These are phyloP conservation scores for Gymnocypris eckloni DNA, from an alignment of 2,797 vertebrate species.

Conservation along the genomic window DNA sequence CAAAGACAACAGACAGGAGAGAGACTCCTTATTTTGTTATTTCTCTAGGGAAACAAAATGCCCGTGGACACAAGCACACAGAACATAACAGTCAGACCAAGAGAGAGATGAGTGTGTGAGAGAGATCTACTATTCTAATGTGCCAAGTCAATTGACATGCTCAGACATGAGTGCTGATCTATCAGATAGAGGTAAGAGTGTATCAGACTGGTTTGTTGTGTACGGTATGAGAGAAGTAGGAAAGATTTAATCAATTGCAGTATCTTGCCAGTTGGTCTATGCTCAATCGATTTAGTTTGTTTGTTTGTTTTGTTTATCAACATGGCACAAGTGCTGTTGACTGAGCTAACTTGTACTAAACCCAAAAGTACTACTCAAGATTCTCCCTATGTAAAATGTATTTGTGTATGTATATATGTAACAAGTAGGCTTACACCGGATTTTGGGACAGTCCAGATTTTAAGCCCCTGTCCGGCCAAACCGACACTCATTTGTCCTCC, in stretches of 20 bases:
- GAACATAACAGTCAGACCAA: neutral
- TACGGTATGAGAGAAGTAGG: neutral
- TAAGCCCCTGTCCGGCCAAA: too few species aligned
- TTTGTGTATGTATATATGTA: neutral
- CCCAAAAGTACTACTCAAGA: neutral
- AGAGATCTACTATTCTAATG: constrained; percentile 4
- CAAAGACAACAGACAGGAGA: neutral
- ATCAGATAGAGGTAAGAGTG: neutral
- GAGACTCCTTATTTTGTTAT: neutral
- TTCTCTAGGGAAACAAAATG: neutral
- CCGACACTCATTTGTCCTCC: too few species aligned
- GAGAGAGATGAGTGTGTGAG: neutral
- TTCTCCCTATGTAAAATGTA: constrained; percentile 20
- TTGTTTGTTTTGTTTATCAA: neutral
- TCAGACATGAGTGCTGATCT: constrained; percentile 1
- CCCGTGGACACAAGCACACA: constrained; percentile 1
- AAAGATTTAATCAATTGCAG: constrained; percentile 6
- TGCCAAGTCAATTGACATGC: constrained; percentile 29
- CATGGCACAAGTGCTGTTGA: neutral
- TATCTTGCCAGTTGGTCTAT: neutral
- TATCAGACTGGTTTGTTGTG: neutral
- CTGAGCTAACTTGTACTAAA: neutral
- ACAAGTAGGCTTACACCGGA: too few species aligned
- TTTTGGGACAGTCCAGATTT: too few species aligned
- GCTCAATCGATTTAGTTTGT: neutral